These are phyloP conservation scores for Sialis lutaria DNA, from an alignment of 2,888 invertebrate genomes.

Conservation along the genomic window DNA sequence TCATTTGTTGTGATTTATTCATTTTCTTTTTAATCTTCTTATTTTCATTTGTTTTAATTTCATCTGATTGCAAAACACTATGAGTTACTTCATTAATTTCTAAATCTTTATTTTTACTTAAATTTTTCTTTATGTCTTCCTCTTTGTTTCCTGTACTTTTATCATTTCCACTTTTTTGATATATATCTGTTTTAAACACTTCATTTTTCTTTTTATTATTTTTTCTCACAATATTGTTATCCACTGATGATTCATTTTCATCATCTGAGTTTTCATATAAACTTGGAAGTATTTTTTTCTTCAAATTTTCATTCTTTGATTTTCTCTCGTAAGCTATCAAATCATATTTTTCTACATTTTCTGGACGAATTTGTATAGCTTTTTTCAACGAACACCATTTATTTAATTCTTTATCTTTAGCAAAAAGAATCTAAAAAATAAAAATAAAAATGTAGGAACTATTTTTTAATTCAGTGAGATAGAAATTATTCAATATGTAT, in stretches of 20 bases:
- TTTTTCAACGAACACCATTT: conserved; percentile 89
- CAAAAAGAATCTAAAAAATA: conserved; percentile 57
- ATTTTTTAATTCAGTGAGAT: not conserved
- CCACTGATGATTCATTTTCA: conserved; percentile 5
- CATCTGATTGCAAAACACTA: too few species aligned
- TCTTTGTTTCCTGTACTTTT: conserved; percentile 13
- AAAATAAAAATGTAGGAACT: not conserved
- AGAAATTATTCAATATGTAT: not conserved
- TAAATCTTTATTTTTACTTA: conserved; percentile 8
- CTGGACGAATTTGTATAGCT: conserved; percentile 58
- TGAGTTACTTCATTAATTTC: conserved; percentile 6
- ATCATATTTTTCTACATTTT: conserved; percentile 65
- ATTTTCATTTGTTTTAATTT: conserved; percentile 8
- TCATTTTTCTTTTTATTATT: conserved; percentile 4
- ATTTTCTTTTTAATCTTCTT: conserved; percentile 8
- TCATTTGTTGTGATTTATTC: conserved; percentile 6
- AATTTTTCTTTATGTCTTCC: conserved; percentile 6
- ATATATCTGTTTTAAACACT: conserved; percentile 1
- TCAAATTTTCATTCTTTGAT: conserved; percentile 52
- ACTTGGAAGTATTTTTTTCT: conserved; percentile 63
- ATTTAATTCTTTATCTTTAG: conserved; percentile 87
- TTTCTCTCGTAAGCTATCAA: conserved; percentile 56
- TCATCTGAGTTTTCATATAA: conserved; percentile 33
- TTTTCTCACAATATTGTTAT: not conserved
- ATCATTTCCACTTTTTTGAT: conserved; percentile 12